Evolutionary conservation across 2,797 vertebrate species (phyloP).

Genomic region (Lophotriccus pileatus): DNA sequence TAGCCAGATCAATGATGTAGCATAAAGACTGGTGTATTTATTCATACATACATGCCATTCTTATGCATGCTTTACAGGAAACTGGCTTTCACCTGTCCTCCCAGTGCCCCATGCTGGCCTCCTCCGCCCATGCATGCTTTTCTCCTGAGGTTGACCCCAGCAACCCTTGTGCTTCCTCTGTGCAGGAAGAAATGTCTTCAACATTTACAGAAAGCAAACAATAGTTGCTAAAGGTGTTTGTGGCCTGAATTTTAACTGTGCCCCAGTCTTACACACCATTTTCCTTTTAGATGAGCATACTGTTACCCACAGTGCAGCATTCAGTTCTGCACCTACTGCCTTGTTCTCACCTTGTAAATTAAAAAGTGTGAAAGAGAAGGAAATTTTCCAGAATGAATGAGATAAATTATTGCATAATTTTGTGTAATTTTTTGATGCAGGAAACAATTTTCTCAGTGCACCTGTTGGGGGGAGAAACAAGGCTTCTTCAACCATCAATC

Average conservation of each 20-base stretch:
- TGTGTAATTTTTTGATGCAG: conserved; percentile 65
- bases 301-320: not conserved
- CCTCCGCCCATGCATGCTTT: accelerated
- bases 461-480: conserved; percentile 70
- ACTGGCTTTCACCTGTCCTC: not conserved
- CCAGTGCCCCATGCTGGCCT: not conserved
- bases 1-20: not conserved
- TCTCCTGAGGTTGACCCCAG: not conserved
- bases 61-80: not conserved
- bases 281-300: not conserved
- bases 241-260: conserved; percentile 47
- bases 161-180: conserved; percentile 13
- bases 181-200: conserved; percentile 24
- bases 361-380: conserved; percentile 34
- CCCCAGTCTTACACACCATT: not conserved
- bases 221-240: conserved; percentile 4
- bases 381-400: conserved; percentile 11
- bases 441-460: conserved; percentile 75
- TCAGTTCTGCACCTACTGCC: not conserved
- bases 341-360: conserved; percentile 9
- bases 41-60: not conserved
- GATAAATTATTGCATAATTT: conserved; percentile 67
- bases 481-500: conserved; percentile 82
- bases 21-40: not conserved
- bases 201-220: conserved; percentile 36